Base-by-base conservation (phyloP, 2,888 invertebrate genomes). In the Sicus ferrugineus region DNA sequence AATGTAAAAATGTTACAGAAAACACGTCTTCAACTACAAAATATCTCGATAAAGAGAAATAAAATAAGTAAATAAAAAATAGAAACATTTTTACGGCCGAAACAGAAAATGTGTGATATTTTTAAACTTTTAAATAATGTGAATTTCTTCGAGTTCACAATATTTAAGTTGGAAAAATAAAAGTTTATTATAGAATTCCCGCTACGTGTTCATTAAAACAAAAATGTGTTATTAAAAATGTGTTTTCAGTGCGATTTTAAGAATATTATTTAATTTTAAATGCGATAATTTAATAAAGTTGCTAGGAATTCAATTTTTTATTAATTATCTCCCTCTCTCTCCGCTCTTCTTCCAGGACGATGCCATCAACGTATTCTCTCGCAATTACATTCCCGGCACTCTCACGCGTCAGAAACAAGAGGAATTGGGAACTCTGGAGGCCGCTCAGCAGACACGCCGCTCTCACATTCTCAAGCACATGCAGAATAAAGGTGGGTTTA, bases 361-460 rank as follows among this genome's bases (percentile, higher is more conserved):
- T 42, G 67, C 73, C 19, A 79, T 81, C 69, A 81, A 80, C 73
- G 78, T 80, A 70, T 82, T 80, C 67, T 76, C 81, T 66, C 79
- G 76, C 70, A 79, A 82, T 71, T 81, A 81, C 73, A 77, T 80
- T 66, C 80, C 82, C 50, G 84, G 84, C 30, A 77, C 77, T 23
- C 67, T 83, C 48, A 82, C 82, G 23, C 78, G 77, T 11, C 79
- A 78, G 69, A 85, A 84, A 69, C 78, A 79, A 52, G 79, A 82
- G 46, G 78, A 79, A 58, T 63, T 83, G 68, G 83, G 84, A 67
- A 83, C 81, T 21, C 77, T 78, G 30, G 79, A 81, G 31, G 82
- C 82, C 1, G 79, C 81, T 23, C 74, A 78, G 64, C 76, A 78
- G 65, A 74, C 83, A 65, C 82, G 81, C 68, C 79, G 79, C 19